Evolutionary conservation across 2,797 vertebrate genomes (phyloP), one percentile per base, ranked within the genome.

Genomic region (Sciurus vulgaris): DNA sequence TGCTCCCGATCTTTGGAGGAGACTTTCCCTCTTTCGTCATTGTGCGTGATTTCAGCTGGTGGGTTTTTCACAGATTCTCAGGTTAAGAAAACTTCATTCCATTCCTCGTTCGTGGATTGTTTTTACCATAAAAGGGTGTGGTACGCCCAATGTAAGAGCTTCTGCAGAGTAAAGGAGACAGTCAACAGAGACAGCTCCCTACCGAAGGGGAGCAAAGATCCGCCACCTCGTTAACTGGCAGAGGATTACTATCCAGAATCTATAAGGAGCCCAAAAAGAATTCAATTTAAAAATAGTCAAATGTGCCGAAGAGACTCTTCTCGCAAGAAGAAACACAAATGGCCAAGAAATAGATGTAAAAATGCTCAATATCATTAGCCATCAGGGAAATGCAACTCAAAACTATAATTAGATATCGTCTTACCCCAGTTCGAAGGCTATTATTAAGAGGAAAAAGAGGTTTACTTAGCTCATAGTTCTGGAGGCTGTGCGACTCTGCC

Each of bases 1-100:
- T 92, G 59, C 69, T 95, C 82, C 54, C 35, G 38, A 56, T 56
- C 82, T 95, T 26, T 44, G 67, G 81, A 14, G 38, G n/a, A 87
- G 94, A 86, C 41, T 78, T 96, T 89, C 67, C 33, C 20, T 59
- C 65, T 77, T 85, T 93, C 56, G 49, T n/a, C 51, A 54, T 67
- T 38, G 13, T 30, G 7, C 26, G 26, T 89, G 70, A 91, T 17
- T 28, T 82, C 77, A 92, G 81, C 38, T 38, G n/a, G n/a, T 83
- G 44, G n/a, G 3, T 73, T 95, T 91, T 54, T 81, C 38, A 93
- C 56, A 69, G 65, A 56, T 38, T 56, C 33, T 82, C 22, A 15
- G 13, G 24, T 47, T 63, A 51, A 92, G 67, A 81, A 73, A 81
- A 14, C 17, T 44, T 65, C 35, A 26, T 47, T 85, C 67, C 38